phyloP scores from a whole-genome alignment of 2,797 vertebrate species.

The Merluccius polli region DNA sequence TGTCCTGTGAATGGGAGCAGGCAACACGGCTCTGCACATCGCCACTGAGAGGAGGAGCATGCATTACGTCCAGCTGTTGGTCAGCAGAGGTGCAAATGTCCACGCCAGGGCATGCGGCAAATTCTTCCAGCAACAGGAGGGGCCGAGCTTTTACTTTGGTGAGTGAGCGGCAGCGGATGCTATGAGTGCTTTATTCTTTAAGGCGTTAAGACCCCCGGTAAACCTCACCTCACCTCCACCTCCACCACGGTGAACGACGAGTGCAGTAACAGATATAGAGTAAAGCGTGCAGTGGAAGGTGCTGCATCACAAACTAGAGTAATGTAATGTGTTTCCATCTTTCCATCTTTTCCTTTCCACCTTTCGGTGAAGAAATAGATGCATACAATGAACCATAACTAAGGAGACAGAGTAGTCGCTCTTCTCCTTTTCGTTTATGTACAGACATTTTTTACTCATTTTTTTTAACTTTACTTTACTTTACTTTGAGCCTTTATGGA shows the following conservation, averaged over 20 bases:
- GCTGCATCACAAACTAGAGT: not conserved
- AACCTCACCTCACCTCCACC: too few relatives aligned
- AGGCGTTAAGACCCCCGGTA: too few relatives aligned
- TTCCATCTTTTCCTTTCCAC: too few relatives aligned
- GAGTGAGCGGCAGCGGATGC: constrained; percentile 40
- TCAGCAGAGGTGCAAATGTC: constrained; percentile 86
- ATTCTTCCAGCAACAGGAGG: constrained; percentile 87
- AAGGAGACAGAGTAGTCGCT: too few relatives aligned
- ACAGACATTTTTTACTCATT: too few relatives aligned
- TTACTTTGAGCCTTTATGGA: too few relatives aligned
- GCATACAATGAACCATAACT: not conserved
- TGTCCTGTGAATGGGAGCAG: constrained; percentile 55
- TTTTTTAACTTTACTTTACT: too few relatives aligned
- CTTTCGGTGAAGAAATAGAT: not conserved
- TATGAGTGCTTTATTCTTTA: not conserved
- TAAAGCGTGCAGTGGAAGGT: not conserved
- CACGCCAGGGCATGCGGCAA: constrained; percentile 85
- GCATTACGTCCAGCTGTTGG: constrained; percentile 78
- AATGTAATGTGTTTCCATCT: not conserved
- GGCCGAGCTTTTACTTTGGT: constrained; percentile 93
- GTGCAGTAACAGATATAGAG: too few relatives aligned
- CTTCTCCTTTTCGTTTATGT: too few relatives aligned
- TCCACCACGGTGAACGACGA: too few relatives aligned
- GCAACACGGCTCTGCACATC: constrained; percentile 92
- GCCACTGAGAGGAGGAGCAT: constrained; percentile 91